phyloP scores from a whole-genome alignment of 2,888 invertebrate species.

The Iselma pallidipennis region DNA sequence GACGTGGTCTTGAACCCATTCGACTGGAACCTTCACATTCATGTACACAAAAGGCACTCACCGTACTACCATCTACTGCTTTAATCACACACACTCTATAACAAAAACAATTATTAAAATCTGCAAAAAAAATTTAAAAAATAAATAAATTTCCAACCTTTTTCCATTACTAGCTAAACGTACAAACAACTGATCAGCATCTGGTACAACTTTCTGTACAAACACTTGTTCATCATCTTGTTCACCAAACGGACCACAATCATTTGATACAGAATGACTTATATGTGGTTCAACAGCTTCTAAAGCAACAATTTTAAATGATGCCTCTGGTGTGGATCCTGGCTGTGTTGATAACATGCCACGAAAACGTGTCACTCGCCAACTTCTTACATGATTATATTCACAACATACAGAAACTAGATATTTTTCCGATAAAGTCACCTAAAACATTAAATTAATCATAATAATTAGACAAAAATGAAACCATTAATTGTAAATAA shows the following conservation, averaged over 20 bases:
- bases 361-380: constrained; percentile 95
- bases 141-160: constrained; percentile 59
- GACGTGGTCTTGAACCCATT: constrained; percentile 84
- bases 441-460: constrained; percentile 59
- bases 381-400: constrained; percentile 96
- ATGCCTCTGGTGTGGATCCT: constrained; percentile 95
- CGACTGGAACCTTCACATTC: constrained; percentile 97
- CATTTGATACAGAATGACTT: constrained; percentile 67
- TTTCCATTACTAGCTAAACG: constrained; percentile 94
- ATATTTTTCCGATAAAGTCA: constrained; percentile 93
- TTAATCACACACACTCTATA: constrained; percentile 89
- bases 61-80: constrained; percentile 91
- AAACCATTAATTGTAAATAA: not conserved
- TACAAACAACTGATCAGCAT: constrained; percentile 93
- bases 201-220: constrained; percentile 96
- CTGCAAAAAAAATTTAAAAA: not conserved
- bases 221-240: constrained; percentile 98
- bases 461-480: constrained; percentile 2
- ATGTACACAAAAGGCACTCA: constrained; percentile 95
- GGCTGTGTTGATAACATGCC: constrained; percentile 99
- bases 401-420: constrained; percentile 95
- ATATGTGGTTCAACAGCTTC: constrained; percentile 69
- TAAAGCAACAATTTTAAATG: constrained; percentile 92
- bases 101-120: constrained; percentile 5
- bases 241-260: constrained; percentile 92